Evolutionary conservation across 2,888 invertebrate genomes (phyloP).

Genomic region (Eueremaeus valkanovi): DNA sequence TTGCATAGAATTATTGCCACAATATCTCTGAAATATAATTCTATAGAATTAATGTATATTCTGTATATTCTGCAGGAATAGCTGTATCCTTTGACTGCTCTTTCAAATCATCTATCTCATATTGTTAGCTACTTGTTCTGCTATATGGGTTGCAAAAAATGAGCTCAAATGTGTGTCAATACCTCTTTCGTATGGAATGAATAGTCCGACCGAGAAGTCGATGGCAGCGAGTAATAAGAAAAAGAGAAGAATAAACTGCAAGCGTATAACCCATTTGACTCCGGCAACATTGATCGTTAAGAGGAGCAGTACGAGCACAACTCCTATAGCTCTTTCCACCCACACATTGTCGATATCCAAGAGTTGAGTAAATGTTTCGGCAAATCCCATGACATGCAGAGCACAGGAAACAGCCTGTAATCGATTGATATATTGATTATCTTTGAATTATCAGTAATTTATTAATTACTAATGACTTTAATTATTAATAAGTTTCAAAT

Average conservation of each 20-base stretch:
- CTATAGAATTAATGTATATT: no score
- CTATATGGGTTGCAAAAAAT: no score
- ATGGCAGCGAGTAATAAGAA: conserved; percentile 80
- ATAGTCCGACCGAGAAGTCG: conserved; percentile 90
- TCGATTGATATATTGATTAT: not conserved
- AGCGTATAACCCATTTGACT: conserved; percentile 94
- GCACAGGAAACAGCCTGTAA: conserved; percentile 84
- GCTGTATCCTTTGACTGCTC: no score
- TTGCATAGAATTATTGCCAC: no score
- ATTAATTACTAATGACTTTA: no score
- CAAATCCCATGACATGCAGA: conserved; percentile 91
- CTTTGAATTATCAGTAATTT: not conserved
- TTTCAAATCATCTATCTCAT: no score
- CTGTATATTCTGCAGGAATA: no score
- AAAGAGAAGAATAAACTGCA: conserved; percentile 82
- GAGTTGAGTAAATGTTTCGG: conserved; percentile 87
- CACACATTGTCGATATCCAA: conserved; percentile 53
- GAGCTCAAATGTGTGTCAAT: no score
- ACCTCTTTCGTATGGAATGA: conserved; percentile 63
- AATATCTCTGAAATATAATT: no score
- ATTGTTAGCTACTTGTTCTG: no score
- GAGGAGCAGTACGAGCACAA: conserved; percentile 42
- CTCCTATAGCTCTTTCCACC: conserved; percentile 47
- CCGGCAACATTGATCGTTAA: conserved; percentile 85
- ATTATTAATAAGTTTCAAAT: no score